phyloP scores from a whole-genome alignment of 2,888 invertebrate species.

The Mechanitis messenoides region DNA sequence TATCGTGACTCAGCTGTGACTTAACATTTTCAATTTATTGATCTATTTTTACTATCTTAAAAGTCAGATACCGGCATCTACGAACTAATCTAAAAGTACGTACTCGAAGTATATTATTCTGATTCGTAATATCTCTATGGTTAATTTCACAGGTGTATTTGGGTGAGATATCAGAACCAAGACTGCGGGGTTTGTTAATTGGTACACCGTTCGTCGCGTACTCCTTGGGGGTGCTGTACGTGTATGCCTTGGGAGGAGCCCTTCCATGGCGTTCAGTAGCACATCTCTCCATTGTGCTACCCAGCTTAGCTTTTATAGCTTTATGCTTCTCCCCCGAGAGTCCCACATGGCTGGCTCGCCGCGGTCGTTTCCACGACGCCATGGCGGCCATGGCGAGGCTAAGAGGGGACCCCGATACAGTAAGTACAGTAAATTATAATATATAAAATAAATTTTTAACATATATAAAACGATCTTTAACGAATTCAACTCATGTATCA shows the following conservation, averaged over 20 bases:
- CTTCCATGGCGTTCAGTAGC: slow-evolving; percentile 84
- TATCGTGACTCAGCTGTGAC: neutral
- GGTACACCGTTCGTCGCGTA: slow-evolving; percentile 86
- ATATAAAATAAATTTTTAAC: too few species aligned
- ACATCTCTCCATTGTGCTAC: slow-evolving; percentile 78
- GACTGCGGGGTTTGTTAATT: slow-evolving; percentile 80
- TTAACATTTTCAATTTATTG: neutral
- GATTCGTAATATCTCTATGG: too few species aligned
- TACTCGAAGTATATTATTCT: neutral
- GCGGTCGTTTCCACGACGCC: slow-evolving; percentile 74
- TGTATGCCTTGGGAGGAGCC: slow-evolving; percentile 83
- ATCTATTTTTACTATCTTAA: neutral
- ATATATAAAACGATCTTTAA: too few species aligned
- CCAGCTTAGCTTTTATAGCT: slow-evolving; percentile 76
- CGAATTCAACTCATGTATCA: too few species aligned
- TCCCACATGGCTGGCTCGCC: slow-evolving; percentile 83
- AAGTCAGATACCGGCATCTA: too few species aligned
- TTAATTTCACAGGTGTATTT: slow-evolving; percentile 78
- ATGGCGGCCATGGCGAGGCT: slow-evolving; percentile 78
- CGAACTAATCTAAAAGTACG: too few species aligned
- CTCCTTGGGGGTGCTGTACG: slow-evolving; percentile 83
- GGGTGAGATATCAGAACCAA: slow-evolving; percentile 85
- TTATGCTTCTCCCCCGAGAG: slow-evolving; percentile 83
- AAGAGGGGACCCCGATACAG: slow-evolving; percentile 76
- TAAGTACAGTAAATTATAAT: slow-evolving; percentile 47